Base-by-base conservation (phyloP, 2,113 vertebrate genomes). In the Scalopus aquaticus region DNA sequence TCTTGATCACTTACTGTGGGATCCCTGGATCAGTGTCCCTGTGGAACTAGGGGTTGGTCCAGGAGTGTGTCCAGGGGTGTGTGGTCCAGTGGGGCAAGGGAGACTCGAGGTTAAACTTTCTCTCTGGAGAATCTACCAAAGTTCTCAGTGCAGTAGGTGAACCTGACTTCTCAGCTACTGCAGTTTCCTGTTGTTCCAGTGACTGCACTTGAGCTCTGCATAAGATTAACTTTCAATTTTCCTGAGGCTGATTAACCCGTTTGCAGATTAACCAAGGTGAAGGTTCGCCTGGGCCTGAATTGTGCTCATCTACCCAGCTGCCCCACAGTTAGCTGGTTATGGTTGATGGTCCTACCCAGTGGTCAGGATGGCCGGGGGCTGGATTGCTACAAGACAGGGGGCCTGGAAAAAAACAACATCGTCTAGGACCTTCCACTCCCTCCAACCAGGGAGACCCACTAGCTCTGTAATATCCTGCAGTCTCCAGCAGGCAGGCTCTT, bases 211-310 rank as follows among this genome's bases (percentile, higher is more conserved):
- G 81, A 74, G 44, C 51, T 92, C 88, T 78, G 88, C 87, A 6
- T 90, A 69, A 7, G 13, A 88, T 95, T 81, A 95, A 81, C 95
- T 94, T 94, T 64, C 65, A 80, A 9, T 90, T 93, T 64, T 78
- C 90, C 80, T 44, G 54, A 93, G 79, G 58, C 90, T 9, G 76
- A 88, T 84, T 62, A 88, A 82, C 88, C 15, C 20, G 90, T 92
- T 96, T 97, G 84, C 95, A 96, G 93, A 96, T 97, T 95, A 97
- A 96, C 93, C 49, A 62, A 87, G 65, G 72, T 35, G 80, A 94
- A 90, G 62, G 76, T 90, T 90, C 67, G 73, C 92, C 84, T 88
- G 67, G 92, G 72, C 72, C 67, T 86, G 54, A 39, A 58, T 76
- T 35, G 91, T 0, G 28, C 51, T 83, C 39, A 24, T 72, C 78